Evolutionary conservation across 2,797 vertebrate genomes (phyloP).

Genomic region (Champsocephalus gunnari): DNA sequence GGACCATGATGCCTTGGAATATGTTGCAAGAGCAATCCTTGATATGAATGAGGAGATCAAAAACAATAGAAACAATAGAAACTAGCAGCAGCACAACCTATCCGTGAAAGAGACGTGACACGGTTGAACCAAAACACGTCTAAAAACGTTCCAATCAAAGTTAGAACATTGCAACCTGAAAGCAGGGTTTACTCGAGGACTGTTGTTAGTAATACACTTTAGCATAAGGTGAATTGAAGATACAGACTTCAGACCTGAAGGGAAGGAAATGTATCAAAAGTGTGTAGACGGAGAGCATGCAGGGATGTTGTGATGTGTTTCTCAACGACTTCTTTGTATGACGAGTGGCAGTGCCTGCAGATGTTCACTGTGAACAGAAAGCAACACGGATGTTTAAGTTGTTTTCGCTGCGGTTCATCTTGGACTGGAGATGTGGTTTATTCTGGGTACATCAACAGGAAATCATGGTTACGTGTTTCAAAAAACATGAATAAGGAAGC

Average conservation of each 20-base stretch:
- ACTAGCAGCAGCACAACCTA: no score
- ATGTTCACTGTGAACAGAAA: neutral
- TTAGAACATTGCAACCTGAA: neutral
- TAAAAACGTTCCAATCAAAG: neutral
- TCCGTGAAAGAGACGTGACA: neutral
- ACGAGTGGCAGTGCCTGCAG: no score
- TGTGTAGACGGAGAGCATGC: neutral
- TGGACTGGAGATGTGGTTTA: neutral
- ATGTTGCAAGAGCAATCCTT: neutral
- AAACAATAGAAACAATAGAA: neutral
- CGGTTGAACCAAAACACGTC: neutral
- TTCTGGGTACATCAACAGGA: neutral
- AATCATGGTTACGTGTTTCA: no score
- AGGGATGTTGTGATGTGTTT: no score
- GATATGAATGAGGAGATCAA: neutral
- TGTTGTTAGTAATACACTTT: neutral
- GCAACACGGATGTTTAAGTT: neutral
- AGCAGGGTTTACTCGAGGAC: neutral
- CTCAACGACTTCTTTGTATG: no score
- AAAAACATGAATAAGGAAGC: no score
- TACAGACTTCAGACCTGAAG: no score
- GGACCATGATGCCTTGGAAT: neutral
- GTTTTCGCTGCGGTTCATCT: neutral
- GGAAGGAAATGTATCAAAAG: no score
- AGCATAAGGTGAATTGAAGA: no score